Conservation (phyloP, 2,113 vertebrate genomes). For the Gadus chalcogrammus region DNA sequence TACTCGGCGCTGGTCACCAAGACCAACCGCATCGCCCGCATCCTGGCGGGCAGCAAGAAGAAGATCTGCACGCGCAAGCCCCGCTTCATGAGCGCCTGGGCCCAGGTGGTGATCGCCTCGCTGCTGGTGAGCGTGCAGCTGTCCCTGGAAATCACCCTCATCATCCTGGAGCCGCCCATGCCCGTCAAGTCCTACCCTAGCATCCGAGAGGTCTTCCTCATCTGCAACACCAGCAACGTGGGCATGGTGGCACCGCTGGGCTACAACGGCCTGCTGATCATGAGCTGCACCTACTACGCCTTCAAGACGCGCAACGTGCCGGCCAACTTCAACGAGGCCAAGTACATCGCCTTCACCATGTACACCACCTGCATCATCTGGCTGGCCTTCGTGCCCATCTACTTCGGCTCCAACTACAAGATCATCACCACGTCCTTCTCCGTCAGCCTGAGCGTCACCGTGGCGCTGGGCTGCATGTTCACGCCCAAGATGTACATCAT, state of each 20-base stretch:
- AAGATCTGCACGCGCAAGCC: conserved; percentile 97
- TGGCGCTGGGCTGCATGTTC: conserved; percentile 98
- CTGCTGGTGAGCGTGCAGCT: conserved; percentile 90
- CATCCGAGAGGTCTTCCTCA: conserved; percentile 94
- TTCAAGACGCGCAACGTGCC: conserved; percentile 98
- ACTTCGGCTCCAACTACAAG: conserved; percentile 99
- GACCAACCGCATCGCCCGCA: conserved; percentile 96
- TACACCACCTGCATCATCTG: conserved; percentile 99
- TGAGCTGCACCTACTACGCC: conserved; percentile 98
- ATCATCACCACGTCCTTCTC: conserved; percentile 98
- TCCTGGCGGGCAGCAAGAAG: conserved; percentile 97
- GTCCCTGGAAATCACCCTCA: conserved; percentile 85
- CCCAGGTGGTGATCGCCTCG: conserved; percentile 92
- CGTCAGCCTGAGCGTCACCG: conserved; percentile 95
- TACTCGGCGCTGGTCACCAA: conserved; percentile 96
- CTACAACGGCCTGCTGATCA: conserved; percentile 94
- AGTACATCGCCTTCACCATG: conserved; percentile 99
- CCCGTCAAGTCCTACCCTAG: conserved; percentile 94
- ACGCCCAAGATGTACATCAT: conserved; percentile 99
- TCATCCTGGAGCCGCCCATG: conserved; percentile 92
- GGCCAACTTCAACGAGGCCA: conserved; percentile 98
- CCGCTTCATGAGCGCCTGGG: conserved; percentile 96
- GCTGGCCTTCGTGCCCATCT: conserved; percentile 97
- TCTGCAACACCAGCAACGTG: conserved; percentile 97
- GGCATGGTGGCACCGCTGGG: conserved; percentile 92